These are phyloP conservation scores for Acleris cristana DNA, from an alignment of 2,888 invertebrate genomes.

Conservation along the genomic window DNA sequence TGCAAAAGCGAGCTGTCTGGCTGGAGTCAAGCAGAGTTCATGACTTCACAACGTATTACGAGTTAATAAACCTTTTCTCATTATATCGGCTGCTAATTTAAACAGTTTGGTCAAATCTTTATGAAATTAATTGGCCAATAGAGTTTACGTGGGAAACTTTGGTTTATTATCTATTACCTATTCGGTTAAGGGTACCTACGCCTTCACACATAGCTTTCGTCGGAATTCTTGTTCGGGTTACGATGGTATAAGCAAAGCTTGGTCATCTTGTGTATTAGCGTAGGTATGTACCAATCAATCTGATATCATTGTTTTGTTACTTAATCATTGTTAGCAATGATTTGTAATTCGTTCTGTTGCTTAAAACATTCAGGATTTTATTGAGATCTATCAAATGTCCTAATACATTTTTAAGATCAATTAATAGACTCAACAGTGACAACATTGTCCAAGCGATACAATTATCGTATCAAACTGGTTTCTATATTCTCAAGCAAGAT, in stretches of 20 bases:
- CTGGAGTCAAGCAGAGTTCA: slow-evolving; percentile 39
- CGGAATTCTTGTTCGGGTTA: neutral
- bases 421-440: no score
- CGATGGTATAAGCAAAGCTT: neutral
- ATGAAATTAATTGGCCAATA: slow-evolving; percentile 26
- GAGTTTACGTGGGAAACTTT: slow-evolving; percentile 15
- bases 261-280: neutral
- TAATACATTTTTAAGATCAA: no score
- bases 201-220: slow-evolving; percentile 6
- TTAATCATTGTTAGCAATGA: no score
- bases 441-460: no score
- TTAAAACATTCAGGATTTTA: no score
- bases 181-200: neutral
- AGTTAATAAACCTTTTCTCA: slow-evolving; percentile 34
- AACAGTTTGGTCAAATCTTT: slow-evolving; percentile 42
- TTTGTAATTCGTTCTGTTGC: no score
- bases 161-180: neutral
- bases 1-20: slow-evolving; percentile 27
- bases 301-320: no score
- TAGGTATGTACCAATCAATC: no score
- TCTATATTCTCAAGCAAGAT: no score
- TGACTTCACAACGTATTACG: slow-evolving; percentile 39
- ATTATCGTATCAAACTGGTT: no score
- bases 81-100: slow-evolving; percentile 38
- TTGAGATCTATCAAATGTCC: no score